Evolutionary conservation across 1,140 invertebrate genomes (phyloP), one percentile per base, ranked within the genome.

Genomic region (Drosophila pruinosa): DNA sequence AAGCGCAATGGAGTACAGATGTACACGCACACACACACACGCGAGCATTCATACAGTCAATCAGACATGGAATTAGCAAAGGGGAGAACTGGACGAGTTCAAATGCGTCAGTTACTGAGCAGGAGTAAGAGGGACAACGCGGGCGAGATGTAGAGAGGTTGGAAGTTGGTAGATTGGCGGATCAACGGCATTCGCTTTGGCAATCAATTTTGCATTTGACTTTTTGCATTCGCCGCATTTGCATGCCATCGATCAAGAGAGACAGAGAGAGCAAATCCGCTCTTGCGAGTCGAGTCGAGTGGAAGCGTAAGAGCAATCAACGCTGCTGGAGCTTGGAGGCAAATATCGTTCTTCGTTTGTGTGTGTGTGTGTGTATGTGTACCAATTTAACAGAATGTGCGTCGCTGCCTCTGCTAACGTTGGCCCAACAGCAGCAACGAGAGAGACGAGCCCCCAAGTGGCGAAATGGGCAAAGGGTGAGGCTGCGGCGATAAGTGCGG

Each of bases 381-480:
- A 45, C 10, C 15, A 10, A 52, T 34, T 34, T 19, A 21, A 21
- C 17, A 53, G 10, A 19, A 38, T 56, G 59, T 52, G 72, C 62
- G 75, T 67, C 53, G 62, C 67, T 48, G 79, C 26, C 17, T 22
- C 52, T 58, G 52, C 45, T 65, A 15, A 38, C 21, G 54, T 22
- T 67, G 28, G 38, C 24, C 38, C 39, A 53, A 24, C 34, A 21
- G 34, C 58, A 48, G 64, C 58, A 70, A 52, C 31, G 45, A 54
- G 62, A 76, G 75, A 75, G 80, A 85, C 80, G 80, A 85, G 80
- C 80, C 80, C 80, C 80, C 80, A 81, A 86, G 54, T 58, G 28
- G 38, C 56, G 34, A 74, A 71, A 48, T 71, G 54, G 34, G 26
- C 68, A 28, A 57, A 72, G 53, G 59, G 59, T 53, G 58, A 28